Evolutionary conservation across 2,888 invertebrate species (phyloP), one percentile per base, ranked within the genome.

Genomic region (Phaonia tiefii): DNA sequence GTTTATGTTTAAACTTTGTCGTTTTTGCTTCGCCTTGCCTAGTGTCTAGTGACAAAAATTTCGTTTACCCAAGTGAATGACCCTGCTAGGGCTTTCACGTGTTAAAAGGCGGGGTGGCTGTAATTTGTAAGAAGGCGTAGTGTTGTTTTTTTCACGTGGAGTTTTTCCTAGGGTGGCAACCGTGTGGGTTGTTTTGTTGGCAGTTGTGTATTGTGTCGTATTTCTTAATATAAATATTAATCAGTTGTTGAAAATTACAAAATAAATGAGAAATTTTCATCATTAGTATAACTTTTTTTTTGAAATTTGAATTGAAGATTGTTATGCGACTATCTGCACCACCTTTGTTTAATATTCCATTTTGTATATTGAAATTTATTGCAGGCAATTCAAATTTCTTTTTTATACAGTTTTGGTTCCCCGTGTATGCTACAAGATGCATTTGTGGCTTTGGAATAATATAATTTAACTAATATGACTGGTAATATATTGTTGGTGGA

Each of bases 1-100:
- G 88, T 88, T 88, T 88, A 89, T 63, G 70, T 60, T 70, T 76
- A 72, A 71, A 75, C 37, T 44, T 58, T 37, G n/a, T 70, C 46
- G 44, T 46, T 75, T 56, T 42, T 20, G 10, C 51, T 46, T 26
- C 11, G 22, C 15, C 15, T 20, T 3, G 1, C 25, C 54, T 22
- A 73, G 67, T n/a, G 22, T 25, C 37, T 17, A 49, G 17, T 58
- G 69, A 69, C 31, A 39, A 69, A 15, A 49, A 46, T 22, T 67
- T 39, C 51, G 22, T 56, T 39, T 54, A 54, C 22, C 25, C 15
- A 70, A 76, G 83, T 79, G 83, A 84, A 83, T 84, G 83, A 83
- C 84, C 82, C 71, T 63, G 80, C 75, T 76, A 60, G 70, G 49
- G n/a, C n/a, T 72, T 78, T 31, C 31, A 3, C 4, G 31, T 31